Evolutionary conservation across 2,113 vertebrate genomes (phyloP).

Genomic region (Passer montanus): DNA sequence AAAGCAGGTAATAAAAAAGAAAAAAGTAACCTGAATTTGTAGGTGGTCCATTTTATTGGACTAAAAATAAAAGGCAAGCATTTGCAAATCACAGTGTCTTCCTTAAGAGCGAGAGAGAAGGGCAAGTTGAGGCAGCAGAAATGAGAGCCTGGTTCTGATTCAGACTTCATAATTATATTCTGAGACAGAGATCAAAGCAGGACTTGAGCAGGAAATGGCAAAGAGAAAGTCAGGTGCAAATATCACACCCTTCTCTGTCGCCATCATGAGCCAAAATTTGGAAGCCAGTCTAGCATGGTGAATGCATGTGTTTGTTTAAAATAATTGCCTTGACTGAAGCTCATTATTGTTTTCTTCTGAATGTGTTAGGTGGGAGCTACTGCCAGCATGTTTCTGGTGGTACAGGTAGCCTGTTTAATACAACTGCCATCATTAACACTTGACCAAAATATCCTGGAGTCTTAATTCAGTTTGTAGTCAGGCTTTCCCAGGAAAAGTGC

Average conservation of each 20-base stretch:
- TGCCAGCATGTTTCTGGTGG: neutral
- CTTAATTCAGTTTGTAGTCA: neutral
- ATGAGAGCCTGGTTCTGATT: conserved; percentile 35
- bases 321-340: neutral
- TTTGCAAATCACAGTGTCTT: conserved; percentile 33
- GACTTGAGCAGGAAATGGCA: conserved; percentile 21
- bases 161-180: conserved; percentile 45
- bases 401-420: neutral
- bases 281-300: neutral
- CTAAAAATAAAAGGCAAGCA: conserved; percentile 42
- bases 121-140: conserved; percentile 47
- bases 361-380: neutral
- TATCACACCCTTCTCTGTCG: neutral
- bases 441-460: neutral
- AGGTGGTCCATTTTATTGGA: conserved; percentile 58
- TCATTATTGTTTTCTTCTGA: neutral
- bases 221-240: conserved; percentile 43
- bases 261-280: neutral
- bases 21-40: conserved; percentile 36
- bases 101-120: neutral
- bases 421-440: neutral
- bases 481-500: neutral
- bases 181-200: conserved; percentile 52
- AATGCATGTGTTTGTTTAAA: neutral
- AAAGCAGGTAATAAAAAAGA: conserved; percentile 45